A percentile compares a stretch with the other conserved stretches of the same genome.
Evolutionary conservation across 2,113 vertebrate species (phyloP).

Genomic region (Pygathrix nemaeus): DNA sequence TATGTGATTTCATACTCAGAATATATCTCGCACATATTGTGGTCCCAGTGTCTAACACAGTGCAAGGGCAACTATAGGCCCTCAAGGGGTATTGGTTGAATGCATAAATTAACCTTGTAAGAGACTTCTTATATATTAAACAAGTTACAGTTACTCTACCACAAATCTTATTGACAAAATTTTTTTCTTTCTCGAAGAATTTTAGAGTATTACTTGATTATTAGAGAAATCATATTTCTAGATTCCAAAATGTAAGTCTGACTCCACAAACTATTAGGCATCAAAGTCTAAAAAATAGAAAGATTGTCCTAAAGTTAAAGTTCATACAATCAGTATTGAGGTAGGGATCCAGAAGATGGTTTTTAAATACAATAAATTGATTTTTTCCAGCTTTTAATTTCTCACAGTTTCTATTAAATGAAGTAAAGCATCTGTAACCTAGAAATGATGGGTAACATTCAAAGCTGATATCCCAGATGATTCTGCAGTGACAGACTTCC

Average conservation of each 20-base stretch:
- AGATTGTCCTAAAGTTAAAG: not conserved
- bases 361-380: not conserved
- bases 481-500: not conserved
- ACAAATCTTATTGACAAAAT: not conserved
- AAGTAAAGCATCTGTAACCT: not conserved
- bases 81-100: not conserved
- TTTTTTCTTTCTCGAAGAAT: not conserved
- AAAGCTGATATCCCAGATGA: not conserved
- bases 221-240: not conserved
- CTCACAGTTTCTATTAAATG: not conserved
- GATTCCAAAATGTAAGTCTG: not conserved
- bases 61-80: not conserved
- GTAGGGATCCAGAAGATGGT: not conserved
- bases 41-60: not conserved
- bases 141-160: not conserved
- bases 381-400: not conserved
- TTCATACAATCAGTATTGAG: not conserved
- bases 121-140: not conserved
- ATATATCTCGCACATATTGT: not conserved
- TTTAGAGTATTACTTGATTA: not conserved
- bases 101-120: not conserved
- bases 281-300: not conserved
- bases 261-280: not conserved
- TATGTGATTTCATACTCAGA: not conserved
- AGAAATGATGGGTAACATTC: not conserved